Percentiles rank a stretch among this genome's conserved stretches.
Evolutionary conservation across 2,797 vertebrate genomes (phyloP).

Genomic region (Dryobates pubescens): DNA sequence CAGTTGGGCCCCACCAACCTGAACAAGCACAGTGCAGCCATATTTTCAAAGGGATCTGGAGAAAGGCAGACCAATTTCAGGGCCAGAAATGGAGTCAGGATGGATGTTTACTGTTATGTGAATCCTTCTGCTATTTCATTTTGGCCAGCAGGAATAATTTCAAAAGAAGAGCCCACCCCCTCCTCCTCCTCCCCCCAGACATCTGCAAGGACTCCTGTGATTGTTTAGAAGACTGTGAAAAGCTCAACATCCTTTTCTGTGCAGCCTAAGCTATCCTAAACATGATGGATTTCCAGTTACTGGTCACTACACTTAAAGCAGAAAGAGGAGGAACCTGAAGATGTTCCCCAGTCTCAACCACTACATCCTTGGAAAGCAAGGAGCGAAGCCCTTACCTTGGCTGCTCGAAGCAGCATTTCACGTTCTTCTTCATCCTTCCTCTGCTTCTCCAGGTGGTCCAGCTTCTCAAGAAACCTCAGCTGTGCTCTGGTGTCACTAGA

Average conservation of each 20-base stretch:
- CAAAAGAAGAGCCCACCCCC: neutral
- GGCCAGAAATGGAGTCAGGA: neutral
- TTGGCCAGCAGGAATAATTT: neutral
- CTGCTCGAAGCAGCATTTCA: conserved; percentile 86
- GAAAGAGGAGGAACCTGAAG: neutral
- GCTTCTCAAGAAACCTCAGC: conserved; percentile 90
- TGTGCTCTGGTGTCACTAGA: conserved; percentile 88
- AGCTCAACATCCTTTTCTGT: neutral
- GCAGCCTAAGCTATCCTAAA: neutral
- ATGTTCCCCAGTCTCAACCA: neutral
- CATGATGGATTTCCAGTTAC: neutral
- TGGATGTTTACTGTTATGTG: neutral
- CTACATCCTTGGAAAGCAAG: neutral
- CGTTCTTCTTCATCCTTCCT: conserved; percentile 89
- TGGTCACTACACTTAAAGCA: neutral
- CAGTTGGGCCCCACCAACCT: neutral
- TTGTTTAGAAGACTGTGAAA: neutral
- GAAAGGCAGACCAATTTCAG: neutral
- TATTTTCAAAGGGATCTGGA: neutral
- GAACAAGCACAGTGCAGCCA: neutral
- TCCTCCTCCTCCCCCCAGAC: neutral
- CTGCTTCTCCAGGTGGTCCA: conserved; percentile 89
- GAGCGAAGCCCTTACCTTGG: conserved; percentile 80
- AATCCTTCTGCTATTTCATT: neutral
- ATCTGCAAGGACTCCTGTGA: neutral